Conservation (phyloP, 2,797 vertebrate genomes). For the Phrynocephalus guinanensis region DNA sequence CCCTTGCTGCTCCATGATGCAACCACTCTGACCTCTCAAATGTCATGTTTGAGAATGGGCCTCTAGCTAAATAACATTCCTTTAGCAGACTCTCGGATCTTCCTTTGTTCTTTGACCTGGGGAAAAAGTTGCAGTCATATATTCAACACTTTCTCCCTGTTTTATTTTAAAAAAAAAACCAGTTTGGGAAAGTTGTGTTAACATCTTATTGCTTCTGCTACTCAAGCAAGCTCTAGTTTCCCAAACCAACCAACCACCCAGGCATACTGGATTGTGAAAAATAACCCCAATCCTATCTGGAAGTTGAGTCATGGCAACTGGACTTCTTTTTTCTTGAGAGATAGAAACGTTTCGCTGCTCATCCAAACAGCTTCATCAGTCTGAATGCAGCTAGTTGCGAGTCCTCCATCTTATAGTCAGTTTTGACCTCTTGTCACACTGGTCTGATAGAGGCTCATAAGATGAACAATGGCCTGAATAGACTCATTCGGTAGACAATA, state of each 20-base stretch:
- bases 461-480: no score
- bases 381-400: no score
- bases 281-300: no score
- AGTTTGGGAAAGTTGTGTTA: conserved; percentile 36
- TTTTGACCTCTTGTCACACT: no score
- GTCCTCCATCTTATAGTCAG: no score
- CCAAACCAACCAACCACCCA: background rate
- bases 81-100: conserved; percentile 1
- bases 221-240: conserved; percentile 13
- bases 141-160: background rate
- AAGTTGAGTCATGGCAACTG: no score
- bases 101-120: background rate
- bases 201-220: conserved; percentile 53
- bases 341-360: no score
- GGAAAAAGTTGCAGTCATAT: conserved; percentile 19
- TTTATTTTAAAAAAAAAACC: conserved; percentile 5
- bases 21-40: conserved; percentile 24
- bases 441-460: no score
- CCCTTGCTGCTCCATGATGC: conserved; percentile 27
- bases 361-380: no score
- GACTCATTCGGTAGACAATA: no score
- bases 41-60: conserved; percentile 34
- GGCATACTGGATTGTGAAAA: background rate
- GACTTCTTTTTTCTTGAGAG: no score
- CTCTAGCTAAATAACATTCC: conserved; percentile 21